phyloP scores from a whole-genome alignment of 2,113 vertebrate species.

The Tamias sibiricus region DNA sequence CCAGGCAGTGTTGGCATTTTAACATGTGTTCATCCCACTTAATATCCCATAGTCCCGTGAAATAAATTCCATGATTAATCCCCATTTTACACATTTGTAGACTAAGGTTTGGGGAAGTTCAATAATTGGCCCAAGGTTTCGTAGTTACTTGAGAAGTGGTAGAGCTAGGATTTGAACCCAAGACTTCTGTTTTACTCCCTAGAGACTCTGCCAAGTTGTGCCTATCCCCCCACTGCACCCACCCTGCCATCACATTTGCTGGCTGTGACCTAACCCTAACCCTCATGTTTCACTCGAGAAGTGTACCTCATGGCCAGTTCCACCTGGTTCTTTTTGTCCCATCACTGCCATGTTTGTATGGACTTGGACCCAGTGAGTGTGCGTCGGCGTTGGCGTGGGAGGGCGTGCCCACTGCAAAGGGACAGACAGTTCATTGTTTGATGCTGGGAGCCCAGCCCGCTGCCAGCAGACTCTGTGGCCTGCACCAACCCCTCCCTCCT shows the following conservation, averaged over 20 bases:
- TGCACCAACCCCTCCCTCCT: slow-evolving; percentile 41
- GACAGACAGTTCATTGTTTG: slow-evolving; percentile 83
- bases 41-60: neutral
- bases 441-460: slow-evolving; percentile 77
- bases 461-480: slow-evolving; percentile 68
- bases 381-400: slow-evolving; percentile 59
- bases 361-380: slow-evolving; percentile 42
- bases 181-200: slow-evolving; percentile 9
- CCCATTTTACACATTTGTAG: slow-evolving; percentile 33
- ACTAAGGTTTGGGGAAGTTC: neutral
- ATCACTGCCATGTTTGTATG: slow-evolving; percentile 65
- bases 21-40: neutral
- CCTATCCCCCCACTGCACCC: neutral
- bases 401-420: slow-evolving; percentile 77
- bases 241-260: neutral
- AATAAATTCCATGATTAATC: slow-evolving; percentile 1
- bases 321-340: slow-evolving; percentile 52
- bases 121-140: slow-evolving; percentile 21
- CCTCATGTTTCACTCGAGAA: neutral
- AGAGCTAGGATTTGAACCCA: slow-evolving; percentile 34
- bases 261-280: neutral
- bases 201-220: neutral
- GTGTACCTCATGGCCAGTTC: neutral
- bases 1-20: slow-evolving; percentile 6
- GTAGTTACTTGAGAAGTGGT: neutral